Evolutionary conservation across 2,113 vertebrate genomes (phyloP), one percentile per base, ranked within the genome.

Genomic region (Passerina amoena): DNA sequence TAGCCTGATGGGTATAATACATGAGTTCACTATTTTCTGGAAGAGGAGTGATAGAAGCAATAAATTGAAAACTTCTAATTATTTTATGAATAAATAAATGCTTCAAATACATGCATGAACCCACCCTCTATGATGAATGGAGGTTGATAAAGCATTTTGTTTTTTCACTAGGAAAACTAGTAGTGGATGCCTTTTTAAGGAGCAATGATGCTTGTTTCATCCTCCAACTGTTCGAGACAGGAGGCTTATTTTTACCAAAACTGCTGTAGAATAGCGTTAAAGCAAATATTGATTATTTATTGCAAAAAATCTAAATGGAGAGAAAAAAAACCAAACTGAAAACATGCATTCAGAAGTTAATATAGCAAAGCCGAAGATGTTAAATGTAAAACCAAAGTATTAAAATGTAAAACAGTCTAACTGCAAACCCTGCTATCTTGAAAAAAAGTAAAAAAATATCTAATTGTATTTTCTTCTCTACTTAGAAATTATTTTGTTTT

Each of bases 251-350:
- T 92, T 92, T 93, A 63, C 90, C 37, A 82, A 82, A 97, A 87
- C 5, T 91, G 27, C 21, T 6, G 10, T 73, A 79, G 42, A 50
- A 69, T 90, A 88, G 82, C 72, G 68, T 97, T 85, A 63, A 80
- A 69, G 56, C 12, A 97, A 79, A 88, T 97, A 97, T 76, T 92
- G 94, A 90, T 91, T 95, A 86, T 90, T 97, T 96, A 63, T 89
- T 77, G 54, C 12, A 86, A 80, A 76, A 92, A 77, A 33, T 76
- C 51, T 94, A 94, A 95, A 94, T 97, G 6, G 14, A 35, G 24
- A 35, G 22, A 15, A n/a, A 7, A 15, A 15, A 28, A 16, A 15
- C 20, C 20, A 57, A n/a, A 23, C 70, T 65, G 71, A 87, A 31
- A 94, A 73, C 11, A 24, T 90, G 60, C 20, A 5, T 96, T 97